Evolutionary conservation across 1,140 invertebrate species (phyloP), one percentile per base, ranked within the genome.

Genomic region (Nylanderia fulva): DNA sequence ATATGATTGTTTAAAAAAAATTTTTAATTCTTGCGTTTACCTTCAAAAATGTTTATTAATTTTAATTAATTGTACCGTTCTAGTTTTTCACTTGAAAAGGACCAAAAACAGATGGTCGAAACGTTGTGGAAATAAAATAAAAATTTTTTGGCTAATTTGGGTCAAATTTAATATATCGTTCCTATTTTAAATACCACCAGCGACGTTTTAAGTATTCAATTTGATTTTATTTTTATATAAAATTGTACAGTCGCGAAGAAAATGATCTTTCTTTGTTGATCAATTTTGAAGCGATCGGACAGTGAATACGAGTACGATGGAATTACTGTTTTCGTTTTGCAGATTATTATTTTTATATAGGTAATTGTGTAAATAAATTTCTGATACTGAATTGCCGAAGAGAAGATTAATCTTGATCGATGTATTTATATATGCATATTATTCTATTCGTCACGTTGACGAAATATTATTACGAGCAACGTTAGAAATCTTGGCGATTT

Each of bases 331-430:
- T 60, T 24, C 7, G 15, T 5, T 56, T 33, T 71, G 27, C 66
- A 74, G 29, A 27, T 74, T 27, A 58, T 56, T 56, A 71, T 54
- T 54, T 0, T 29, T 52, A 27, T 52, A 27, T 33, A 33, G 29
- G 29, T 33, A 15, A 39, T 18, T 58, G 39, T 1, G 8, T 21
- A 21, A 39, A 36, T 3, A 39, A 18, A 13, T 27, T 3, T 18
- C 15, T 18, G 27, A 15, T 48, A 13, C 5, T 24, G 45, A 61
- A 61, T 63, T n/a, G n/a, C 2, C 9, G 11, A 15, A 6, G 21
- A 6, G 21, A 13, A 39, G 27, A n/a, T 75, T 74, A 39, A 39
- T 77, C n/a, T 33, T 52, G 11, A 79, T 52, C 9, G 77, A 56
- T 11, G 33, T 0, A 77, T 33, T 0, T 64, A 21, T 36, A 27